Percentiles rank a stretch among this genome's conserved stretches.
phyloP scores from a whole-genome alignment of 92 coral and sea anemone species.

The Metridium senile region DNA sequence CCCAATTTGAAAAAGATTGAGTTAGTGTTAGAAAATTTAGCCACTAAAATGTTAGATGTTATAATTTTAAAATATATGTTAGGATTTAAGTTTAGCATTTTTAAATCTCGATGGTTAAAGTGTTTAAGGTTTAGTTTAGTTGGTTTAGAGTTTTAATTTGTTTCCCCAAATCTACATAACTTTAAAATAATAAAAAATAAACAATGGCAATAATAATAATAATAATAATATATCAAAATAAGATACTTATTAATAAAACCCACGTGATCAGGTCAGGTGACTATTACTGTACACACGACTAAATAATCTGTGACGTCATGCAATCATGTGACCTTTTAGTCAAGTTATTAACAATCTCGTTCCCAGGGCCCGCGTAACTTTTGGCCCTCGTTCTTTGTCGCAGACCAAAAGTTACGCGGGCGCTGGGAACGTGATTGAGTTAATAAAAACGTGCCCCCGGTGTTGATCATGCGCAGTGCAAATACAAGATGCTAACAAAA shows the following conservation, averaged over 20 bases:
- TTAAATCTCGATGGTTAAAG: too few species aligned
- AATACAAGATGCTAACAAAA: background rate
- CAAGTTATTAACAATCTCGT: too few species aligned
- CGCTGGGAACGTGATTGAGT: too few species aligned
- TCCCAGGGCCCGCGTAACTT: too few species aligned
- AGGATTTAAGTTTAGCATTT: background rate
- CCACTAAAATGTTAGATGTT: background rate
- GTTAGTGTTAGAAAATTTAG: background rate
- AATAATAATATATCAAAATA: background rate
- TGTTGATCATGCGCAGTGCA: constrained; percentile 13
- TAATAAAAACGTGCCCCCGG: constrained; percentile 8
- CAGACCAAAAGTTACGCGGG: too few species aligned
- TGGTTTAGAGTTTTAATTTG: too few species aligned
- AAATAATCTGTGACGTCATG: constrained; percentile 2
- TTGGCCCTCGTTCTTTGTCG: too few species aligned
- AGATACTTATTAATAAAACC: background rate
- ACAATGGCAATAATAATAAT: background rate
- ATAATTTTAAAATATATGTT: too few species aligned
- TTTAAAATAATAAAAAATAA: too few species aligned
- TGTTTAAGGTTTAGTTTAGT: too few species aligned
- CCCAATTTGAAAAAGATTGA: background rate
- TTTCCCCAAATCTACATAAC: too few species aligned
- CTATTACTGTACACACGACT: background rate
- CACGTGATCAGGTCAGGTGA: background rate
- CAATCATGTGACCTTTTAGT: constrained; percentile 1